Percentiles rank a stretch among this genome's conserved stretches.
These are phyloP conservation scores for Pterostichus niger DNA, from an alignment of 2,888 invertebrate species.

Conservation along the genomic window DNA sequence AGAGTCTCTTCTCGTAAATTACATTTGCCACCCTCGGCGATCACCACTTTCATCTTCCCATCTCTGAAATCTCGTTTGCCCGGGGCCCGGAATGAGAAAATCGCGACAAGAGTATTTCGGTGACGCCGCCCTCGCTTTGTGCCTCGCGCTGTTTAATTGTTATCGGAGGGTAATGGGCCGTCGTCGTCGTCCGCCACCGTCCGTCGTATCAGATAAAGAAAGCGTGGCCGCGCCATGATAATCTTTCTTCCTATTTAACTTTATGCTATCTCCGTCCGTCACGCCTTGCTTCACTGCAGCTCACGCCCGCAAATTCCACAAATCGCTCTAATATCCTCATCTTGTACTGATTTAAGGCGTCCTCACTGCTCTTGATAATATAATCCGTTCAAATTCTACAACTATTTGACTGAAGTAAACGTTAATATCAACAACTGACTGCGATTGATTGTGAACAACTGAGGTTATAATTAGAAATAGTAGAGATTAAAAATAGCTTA, in stretches of 20 bases:
- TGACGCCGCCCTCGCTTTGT: not conserved
- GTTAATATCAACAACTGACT: no score
- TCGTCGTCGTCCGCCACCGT: slow-evolving; percentile 11
- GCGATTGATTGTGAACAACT: no score
- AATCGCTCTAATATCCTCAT: slow-evolving; percentile 5
- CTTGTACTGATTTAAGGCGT: no score
- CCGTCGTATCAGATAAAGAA: slow-evolving; percentile 54
- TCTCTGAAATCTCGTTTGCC: slow-evolving; percentile 67
- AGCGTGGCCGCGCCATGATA: slow-evolving; percentile 16
- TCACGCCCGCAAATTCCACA: slow-evolving; percentile 8
- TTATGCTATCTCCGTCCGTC: slow-evolving; percentile 27
- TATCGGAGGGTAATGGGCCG: slow-evolving; percentile 42
- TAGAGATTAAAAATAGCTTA: not conserved
- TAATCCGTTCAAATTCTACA: no score
- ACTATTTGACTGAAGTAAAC: no score
- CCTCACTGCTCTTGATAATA: no score
- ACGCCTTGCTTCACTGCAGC: slow-evolving; percentile 5
- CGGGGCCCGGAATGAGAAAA: slow-evolving; percentile 64
- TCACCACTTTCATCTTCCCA: slow-evolving; percentile 66
- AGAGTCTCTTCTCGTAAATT: slow-evolving; percentile 65
- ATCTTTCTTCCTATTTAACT: slow-evolving; percentile 57
- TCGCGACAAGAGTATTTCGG: slow-evolving; percentile 65
- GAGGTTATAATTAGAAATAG: not conserved
- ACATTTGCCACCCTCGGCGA: slow-evolving; percentile 67
- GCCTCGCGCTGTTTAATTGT: slow-evolving; percentile 51